Evolutionary conservation across 1,140 invertebrate genomes (phyloP), one percentile per base, ranked within the genome.

Genomic region (Antheraea pernyi): DNA sequence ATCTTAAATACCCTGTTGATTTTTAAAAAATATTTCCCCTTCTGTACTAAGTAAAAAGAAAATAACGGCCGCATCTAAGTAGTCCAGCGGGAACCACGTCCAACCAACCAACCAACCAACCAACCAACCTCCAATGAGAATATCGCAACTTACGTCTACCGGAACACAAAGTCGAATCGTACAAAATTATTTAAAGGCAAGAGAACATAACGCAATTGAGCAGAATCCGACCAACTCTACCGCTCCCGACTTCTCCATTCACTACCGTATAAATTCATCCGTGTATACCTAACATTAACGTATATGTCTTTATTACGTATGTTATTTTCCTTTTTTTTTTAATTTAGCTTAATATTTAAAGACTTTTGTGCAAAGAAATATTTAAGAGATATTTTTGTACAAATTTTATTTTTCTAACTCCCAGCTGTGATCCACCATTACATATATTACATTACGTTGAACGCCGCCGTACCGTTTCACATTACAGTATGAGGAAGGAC

Each of bases 241-340:
- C 73, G 73, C 67, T 72, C 73, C 71, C 46, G 19, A 22, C 68
- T 58, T 30, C 59, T 73, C 65, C 36, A 59, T 19, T 58, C 69
- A 74, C 81, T 81, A 83, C 72, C 79, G 80, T 89, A 91, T 91
- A 91, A 91, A 89, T 91, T 90, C 89, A 83, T 89, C 84, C 84
- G 72, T 85, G 79, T 89, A 88, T 85, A 84, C 86, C 83, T 91
- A 91, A 80, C 80, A 82, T 85, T 90, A 90, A 67, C 87, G 89
- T 91, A 91, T 91, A 91, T 91, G 89, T 91, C 89, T 91, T 91
- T 91, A 84, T 91, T 91, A 91, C 89, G 89, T 91, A 91, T 91
- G 86, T 91, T 90, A 89, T 89, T 59, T 90, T 90, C 46, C 84
- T 82, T 91, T 90, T 87, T n/a, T n/a, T 60, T 60, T 19, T 67